phyloP scores from a whole-genome alignment of 2,888 invertebrate genomes.

The Luffia ferchaultella region DNA sequence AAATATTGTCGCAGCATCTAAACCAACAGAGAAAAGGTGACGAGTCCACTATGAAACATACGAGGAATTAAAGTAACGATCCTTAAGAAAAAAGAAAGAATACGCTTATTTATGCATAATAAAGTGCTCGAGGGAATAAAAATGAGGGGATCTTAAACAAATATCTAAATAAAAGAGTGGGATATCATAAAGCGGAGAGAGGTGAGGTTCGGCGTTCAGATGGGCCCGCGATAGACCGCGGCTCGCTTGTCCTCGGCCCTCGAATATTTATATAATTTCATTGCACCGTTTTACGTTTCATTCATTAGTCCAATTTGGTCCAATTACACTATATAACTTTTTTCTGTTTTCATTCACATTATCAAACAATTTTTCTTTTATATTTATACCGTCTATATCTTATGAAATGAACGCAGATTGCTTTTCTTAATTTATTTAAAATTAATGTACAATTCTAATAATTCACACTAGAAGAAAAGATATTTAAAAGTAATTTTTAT shows the following conservation, averaged over 20 bases:
- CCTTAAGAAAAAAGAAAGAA: constrained; percentile 48
- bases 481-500: too few species aligned
- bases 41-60: constrained; percentile 40
- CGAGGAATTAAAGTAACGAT: constrained; percentile 54
- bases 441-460: too few species aligned
- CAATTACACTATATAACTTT: too few species aligned
- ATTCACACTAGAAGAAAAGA: too few species aligned
- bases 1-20: constrained; percentile 53
- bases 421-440: too few species aligned
- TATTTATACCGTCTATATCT: too few species aligned
- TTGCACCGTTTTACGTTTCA: constrained; percentile 61
- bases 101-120: constrained; percentile 58
- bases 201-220: constrained; percentile 30
- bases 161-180: constrained; percentile 59
- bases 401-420: too few species aligned
- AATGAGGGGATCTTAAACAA: constrained; percentile 51
- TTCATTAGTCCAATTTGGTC: constrained; percentile 49
- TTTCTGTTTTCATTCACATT: too few species aligned
- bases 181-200: constrained; percentile 40
- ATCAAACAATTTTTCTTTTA: too few species aligned
- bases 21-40: constrained; percentile 44
- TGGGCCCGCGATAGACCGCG: constrained; percentile 41
- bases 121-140: constrained; percentile 54
- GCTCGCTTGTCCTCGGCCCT: constrained; percentile 24
- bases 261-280: constrained; percentile 48